These are phyloP conservation scores for Conchocele bisecta DNA, from an alignment of 2,888 invertebrate genomes.

Conservation along the genomic window DNA sequence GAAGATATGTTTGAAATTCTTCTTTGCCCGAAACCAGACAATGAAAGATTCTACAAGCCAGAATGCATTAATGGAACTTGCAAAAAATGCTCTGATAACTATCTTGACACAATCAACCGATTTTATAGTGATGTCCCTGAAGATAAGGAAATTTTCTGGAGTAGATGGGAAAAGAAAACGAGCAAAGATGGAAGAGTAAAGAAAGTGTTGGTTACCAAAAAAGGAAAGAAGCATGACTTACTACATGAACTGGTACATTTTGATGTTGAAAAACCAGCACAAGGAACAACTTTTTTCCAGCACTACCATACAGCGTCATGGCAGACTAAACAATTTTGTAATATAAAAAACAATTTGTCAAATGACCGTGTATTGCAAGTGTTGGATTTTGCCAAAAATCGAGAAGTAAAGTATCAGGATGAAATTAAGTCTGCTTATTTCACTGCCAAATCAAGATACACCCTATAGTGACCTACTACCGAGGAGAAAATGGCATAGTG, in stretches of 20 bases:
- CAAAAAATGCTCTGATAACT: constrained; percentile 31
- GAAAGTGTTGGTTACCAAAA: constrained; percentile 33
- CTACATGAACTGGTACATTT: constrained; percentile 32
- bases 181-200: constrained; percentile 6
- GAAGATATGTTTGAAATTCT: constrained; percentile 35
- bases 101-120: constrained; percentile 13
- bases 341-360: constrained; percentile 35
- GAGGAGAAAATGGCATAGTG: constrained; percentile 5
- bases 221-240: constrained; percentile 23
- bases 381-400: constrained; percentile 86
- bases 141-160: constrained; percentile 25
- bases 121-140: constrained; percentile 26
- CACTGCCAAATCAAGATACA: constrained; percentile 52
- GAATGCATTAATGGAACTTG: constrained; percentile 50
- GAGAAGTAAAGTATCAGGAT: constrained; percentile 39
- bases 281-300: constrained; percentile 35
- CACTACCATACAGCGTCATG: constrained; percentile 39
- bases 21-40: constrained; percentile 51
- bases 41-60: constrained; percentile 24
- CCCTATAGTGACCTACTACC: constrained; percentile 50
- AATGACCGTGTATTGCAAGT: constrained; percentile 27
- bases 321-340: constrained; percentile 51
- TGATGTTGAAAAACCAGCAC: constrained; percentile 38
- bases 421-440: constrained; percentile 47
- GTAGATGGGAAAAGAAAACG: constrained; percentile 26